Evolutionary conservation across 2,888 invertebrate species (phyloP).

Genomic region (Minunthozetes semirufus): DNA sequence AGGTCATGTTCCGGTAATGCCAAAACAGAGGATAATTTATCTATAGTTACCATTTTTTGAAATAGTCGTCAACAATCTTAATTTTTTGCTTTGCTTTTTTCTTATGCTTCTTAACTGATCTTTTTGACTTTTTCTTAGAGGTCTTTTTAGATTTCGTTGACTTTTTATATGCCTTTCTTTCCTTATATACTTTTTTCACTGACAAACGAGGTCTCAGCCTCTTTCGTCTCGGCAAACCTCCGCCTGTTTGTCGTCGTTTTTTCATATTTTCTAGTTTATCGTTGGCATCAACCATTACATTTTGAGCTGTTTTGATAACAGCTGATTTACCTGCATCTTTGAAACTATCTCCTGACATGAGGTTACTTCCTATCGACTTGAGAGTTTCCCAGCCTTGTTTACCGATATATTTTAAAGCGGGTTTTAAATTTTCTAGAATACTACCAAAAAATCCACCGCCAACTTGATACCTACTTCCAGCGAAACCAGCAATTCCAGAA

Average conservation of each 20-base stretch:
- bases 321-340: background rate
- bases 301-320: too few species aligned
- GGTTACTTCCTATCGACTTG: background rate
- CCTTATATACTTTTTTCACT: slow-evolving; percentile 1
- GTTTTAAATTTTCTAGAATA: slow-evolving; percentile 1
- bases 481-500: background rate
- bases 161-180: background rate
- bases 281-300: background rate
- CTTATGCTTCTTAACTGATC: too few species aligned
- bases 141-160: background rate
- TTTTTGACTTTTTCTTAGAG: too few species aligned
- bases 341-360: background rate
- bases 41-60: background rate
- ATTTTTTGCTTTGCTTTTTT: too few species aligned
- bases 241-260: background rate
- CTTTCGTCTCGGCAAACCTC: background rate
- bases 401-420: slow-evolving; percentile 26
- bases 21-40: background rate
- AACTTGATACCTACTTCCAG: background rate
- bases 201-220: background rate
- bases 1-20: background rate
- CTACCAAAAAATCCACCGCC: slow-evolving; percentile 8
- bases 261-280: background rate
- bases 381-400: slow-evolving; percentile 41
- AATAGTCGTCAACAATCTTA: too few species aligned